Evolutionary conservation across 2,797 vertebrate genomes (phyloP).

Genomic region (Euthynnus affinis): DNA sequence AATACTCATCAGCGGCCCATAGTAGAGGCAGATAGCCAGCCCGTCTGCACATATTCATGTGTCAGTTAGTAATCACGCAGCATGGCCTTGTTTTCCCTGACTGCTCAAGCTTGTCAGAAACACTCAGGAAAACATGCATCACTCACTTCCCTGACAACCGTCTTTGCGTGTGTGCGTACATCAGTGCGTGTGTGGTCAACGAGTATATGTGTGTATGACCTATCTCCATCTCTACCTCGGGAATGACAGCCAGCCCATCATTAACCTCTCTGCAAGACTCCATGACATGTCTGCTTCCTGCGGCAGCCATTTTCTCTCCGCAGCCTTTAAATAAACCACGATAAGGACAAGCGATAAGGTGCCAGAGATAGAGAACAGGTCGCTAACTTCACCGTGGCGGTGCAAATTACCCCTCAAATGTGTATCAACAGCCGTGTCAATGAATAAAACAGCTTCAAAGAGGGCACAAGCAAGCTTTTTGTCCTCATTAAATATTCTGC

Average conservation of each 20-base stretch:
- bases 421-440: slow-evolving; percentile 18
- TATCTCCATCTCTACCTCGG: slow-evolving; percentile 66
- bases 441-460: slow-evolving; percentile 44
- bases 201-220: slow-evolving; percentile 63
- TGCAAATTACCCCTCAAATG: slow-evolving; percentile 43
- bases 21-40: slow-evolving; percentile 38
- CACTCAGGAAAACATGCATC: slow-evolving; percentile 78
- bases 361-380: slow-evolving; percentile 43
- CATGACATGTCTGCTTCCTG: slow-evolving; percentile 66
- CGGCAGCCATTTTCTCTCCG: slow-evolving; percentile 71
- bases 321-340: slow-evolving; percentile 57
- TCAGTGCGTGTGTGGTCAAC: slow-evolving; percentile 61
- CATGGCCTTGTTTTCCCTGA: slow-evolving; percentile 77
- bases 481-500: too few relatives aligned
- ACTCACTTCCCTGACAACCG: slow-evolving; percentile 75
- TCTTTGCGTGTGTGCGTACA: slow-evolving; percentile 28
- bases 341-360: slow-evolving; percentile 50
- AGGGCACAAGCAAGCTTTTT: too few relatives aligned
- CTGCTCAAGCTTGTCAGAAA: slow-evolving; percentile 82
- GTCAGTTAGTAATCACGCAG: slow-evolving; percentile 80
- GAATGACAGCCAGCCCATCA: slow-evolving; percentile 76
- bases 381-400: slow-evolving; percentile 2
- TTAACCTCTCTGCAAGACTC: slow-evolving; percentile 78
- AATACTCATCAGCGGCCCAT: slow-evolving; percentile 53
- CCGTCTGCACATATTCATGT: slow-evolving; percentile 75